Base-by-base conservation (phyloP, 2,797 vertebrate genomes). In the Lindbergichthys nudifrons region DNA sequence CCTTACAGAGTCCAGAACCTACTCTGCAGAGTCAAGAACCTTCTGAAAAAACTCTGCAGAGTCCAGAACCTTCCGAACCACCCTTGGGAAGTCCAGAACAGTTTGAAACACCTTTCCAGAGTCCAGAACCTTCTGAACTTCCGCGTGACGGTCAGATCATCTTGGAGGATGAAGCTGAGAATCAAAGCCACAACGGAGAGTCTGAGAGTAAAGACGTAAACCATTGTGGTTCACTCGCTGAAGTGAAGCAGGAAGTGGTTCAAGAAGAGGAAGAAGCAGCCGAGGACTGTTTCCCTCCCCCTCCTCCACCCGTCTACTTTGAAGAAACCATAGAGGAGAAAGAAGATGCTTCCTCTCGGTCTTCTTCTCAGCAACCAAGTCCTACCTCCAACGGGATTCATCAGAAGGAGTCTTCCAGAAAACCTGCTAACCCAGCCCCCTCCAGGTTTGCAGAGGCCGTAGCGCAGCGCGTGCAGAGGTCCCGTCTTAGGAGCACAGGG, bases 361-460 rank as follows among this genome's bases (percentile, higher is more conserved):
- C 63, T 1, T 52, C 62, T 0, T 32, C 46, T 18, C 18, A 46
- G 5, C 65, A 68, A 12, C 5, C 21, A 13, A 45, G 41, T 48
- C 36, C 69, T 0, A 2, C 41, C 57, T 53, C 30, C 21, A 77
- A 63, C 0, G 52, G 52, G 4, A 59, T 45, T 36, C 32, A 36
- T 36, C 32, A 36, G 8, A 9, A 32, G 32, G 32, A 36, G 32
- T 36, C 26, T 26, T 26, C 32, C 32, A 36, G 32, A 2, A 36
- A 36, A 9, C 6, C 32, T 36, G 1, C 2, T 7, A 9, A 36
- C 32, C 32, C 32, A 36, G 88, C 88, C 19, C 93, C 95, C 0
- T 97, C 96, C 3, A 95, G 95, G 2, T 98, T 98, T 74, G 96
- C 97, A 26, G 95, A 97, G 43, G 96, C 97, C 0, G 97, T 98